Evolutionary conservation across 2,113 vertebrate genomes (phyloP).

Genomic region (Vidua chalybeata): DNA sequence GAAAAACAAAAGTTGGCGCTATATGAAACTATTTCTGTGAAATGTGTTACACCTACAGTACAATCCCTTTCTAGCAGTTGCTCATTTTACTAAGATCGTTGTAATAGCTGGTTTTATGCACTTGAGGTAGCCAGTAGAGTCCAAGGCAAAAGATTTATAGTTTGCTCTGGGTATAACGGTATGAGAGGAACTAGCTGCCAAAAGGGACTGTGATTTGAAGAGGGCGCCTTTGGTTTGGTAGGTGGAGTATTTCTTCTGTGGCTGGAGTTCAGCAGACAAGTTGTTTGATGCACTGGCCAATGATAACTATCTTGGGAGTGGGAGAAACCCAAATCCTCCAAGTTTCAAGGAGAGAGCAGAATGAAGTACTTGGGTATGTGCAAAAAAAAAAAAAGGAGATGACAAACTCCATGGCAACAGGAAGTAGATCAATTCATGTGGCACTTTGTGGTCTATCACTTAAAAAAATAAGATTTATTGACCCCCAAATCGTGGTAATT

Average conservation of each 20-base stretch:
- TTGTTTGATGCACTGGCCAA: constrained; percentile 62
- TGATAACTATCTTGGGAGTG: constrained; percentile 50
- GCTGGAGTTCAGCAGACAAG: constrained; percentile 52
- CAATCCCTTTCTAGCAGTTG: constrained; percentile 9
- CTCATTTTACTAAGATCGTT: not conserved
- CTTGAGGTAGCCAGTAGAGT: not conserved
- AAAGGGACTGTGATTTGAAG: constrained; percentile 64
- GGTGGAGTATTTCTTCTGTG: constrained; percentile 67
- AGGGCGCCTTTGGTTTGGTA: constrained; percentile 65
- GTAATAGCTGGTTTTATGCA: constrained; percentile 13
- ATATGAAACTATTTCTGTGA: not conserved
- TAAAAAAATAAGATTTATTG: constrained; percentile 30
- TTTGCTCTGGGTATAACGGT: constrained; percentile 13
- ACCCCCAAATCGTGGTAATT: constrained; percentile 16
- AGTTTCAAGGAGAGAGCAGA: constrained; percentile 47
- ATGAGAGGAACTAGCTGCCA: constrained; percentile 43
- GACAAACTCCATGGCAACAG: not conserved
- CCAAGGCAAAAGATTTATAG: constrained; percentile 63
- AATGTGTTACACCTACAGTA: constrained; percentile 7
- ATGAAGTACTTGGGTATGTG: constrained; percentile 44
- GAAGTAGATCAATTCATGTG: constrained; percentile 30
- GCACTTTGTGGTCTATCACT: constrained; percentile 63
- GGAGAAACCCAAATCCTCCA: constrained; percentile 51
- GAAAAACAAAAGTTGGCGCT: not conserved
- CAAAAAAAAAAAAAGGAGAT: not conserved